Evolutionary conservation across 2,113 vertebrate species (phyloP).

Genomic region (Sebastes schlegelii): DNA sequence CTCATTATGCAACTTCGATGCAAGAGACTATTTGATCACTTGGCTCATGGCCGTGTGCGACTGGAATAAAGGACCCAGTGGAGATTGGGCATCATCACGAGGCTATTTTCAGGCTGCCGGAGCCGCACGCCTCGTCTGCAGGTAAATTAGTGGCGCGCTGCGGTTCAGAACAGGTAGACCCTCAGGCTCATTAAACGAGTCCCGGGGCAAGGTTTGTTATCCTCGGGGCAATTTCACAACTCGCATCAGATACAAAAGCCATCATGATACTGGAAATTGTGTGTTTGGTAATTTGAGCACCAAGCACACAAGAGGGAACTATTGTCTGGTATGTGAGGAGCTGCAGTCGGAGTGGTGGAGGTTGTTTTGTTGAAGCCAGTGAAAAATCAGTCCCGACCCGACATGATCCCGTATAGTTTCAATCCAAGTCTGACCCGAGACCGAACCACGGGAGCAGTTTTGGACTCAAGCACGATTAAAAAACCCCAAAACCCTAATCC

Average conservation of each 20-base stretch:
- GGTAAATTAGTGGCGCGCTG: constrained; percentile 47
- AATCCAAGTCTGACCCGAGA: not conserved
- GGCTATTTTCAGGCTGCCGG: constrained; percentile 43
- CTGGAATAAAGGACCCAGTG: constrained; percentile 31
- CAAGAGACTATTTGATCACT: constrained; percentile 67
- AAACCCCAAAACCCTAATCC: no score
- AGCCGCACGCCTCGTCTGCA: constrained; percentile 5
- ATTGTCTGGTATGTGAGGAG: not conserved
- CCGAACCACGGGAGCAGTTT: not conserved
- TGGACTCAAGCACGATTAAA: no score
- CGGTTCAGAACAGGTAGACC: constrained; percentile 33
- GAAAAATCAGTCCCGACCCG: not conserved
- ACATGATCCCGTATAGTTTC: not conserved
- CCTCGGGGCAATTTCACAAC: constrained; percentile 8
- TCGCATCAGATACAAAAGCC: constrained; percentile 3
- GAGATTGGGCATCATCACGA: constrained; percentile 52
- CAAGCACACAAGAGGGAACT: not conserved
- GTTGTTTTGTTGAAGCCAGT: not conserved
- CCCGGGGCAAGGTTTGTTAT: constrained; percentile 26
- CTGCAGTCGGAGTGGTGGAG: not conserved
- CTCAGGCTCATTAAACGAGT: constrained; percentile 49
- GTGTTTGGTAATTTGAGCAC: not conserved
- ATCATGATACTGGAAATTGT: not conserved
- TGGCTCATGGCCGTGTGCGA: constrained; percentile 33
- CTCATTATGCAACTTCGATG: constrained; percentile 70